Percentiles rank a stretch among this genome's conserved stretches.
Evolutionary conservation across 2,797 vertebrate genomes (phyloP).

Genomic region (Pteronotus mesoamericanus): DNA sequence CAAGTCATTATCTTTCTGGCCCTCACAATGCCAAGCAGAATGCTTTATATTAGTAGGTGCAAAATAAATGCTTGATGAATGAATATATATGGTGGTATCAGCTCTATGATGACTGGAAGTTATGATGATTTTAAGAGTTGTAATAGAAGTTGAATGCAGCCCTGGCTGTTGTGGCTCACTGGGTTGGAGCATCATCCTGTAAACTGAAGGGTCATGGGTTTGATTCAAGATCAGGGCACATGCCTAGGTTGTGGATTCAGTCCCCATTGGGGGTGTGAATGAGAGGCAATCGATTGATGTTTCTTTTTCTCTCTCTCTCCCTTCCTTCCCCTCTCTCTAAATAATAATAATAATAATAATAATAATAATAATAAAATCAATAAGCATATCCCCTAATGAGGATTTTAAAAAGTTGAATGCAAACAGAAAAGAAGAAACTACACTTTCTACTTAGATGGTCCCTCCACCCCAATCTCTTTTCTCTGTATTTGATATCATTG

Average conservation of each 20-base stretch:
- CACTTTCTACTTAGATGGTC: not conserved
- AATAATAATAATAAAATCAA: not conserved
- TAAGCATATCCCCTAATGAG: not conserved
- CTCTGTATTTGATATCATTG: not conserved
- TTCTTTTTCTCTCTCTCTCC: not conserved
- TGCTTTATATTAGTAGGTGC: not conserved
- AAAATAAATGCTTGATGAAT: conserved; percentile 9
- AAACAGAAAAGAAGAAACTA: not conserved
- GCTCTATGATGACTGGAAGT: not conserved
- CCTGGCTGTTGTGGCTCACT: not conserved
- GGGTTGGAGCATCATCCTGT: not conserved
- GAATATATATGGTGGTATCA: not conserved
- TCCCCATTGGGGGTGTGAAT: not conserved
- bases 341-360: not conserved
- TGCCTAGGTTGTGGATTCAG: not conserved
- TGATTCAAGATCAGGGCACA: not conserved
- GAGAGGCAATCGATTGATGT: not conserved
- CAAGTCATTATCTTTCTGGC: not conserved
- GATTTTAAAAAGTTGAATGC: not conserved
- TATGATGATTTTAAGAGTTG: not conserved
- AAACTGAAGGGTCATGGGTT: not conserved
- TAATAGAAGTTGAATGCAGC: conserved; percentile 16
- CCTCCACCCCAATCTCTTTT: not conserved
- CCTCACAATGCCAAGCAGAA: not conserved
- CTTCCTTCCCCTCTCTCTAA: not conserved